Evolutionary conservation across 1,140 invertebrate genomes (phyloP), one percentile per base, ranked within the genome.

Genomic region (Drosophila sturtevanti): DNA sequence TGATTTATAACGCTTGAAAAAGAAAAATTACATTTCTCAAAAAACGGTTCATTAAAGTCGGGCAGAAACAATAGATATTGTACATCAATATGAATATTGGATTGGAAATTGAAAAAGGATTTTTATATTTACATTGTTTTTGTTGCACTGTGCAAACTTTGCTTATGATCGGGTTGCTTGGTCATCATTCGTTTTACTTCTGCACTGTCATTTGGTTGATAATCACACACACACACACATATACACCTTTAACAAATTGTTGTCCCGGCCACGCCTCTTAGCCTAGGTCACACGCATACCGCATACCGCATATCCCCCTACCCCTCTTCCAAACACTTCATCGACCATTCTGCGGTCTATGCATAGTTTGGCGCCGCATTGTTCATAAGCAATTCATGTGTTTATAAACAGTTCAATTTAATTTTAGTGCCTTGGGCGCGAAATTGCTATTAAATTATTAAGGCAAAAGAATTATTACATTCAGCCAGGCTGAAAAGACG

Each of bases 321-420:
- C n/a, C n/a, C n/a, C n/a, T n/a, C n/a, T n/a, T n/a, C n/a, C n/a
- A n/a, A n/a, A n/a, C n/a, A n/a, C n/a, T n/a, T n/a, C 37, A 35
- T 6, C 24, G 5, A 35, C 63, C 41, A 7, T 48, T 38, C 51
- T 27, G 21, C 18, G 60, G 27, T 63, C 34, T 59, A 21, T 51
- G 59, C 63, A 71, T 82, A 84, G 80, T 84, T 84, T 73, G 67
- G 38, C 69, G 60, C 48, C 76, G 48, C 56, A 67, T 62, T 52
- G 72, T 81, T 87, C 82, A 87, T 87, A 87, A 87, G 76, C 84
- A 87, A 87, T 87, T 89, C 79, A 89, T 87, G 82, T 87, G 84
- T 89, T 89, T 87, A 76, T 75, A 87, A 89, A 87, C 84, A 87
- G 79, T 87, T 89, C 82, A 87, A 87, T 87, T 89, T 89, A 87